Evolutionary conservation across 2,113 vertebrate species (phyloP).

Genomic region (Ctenomys sociabilis): DNA sequence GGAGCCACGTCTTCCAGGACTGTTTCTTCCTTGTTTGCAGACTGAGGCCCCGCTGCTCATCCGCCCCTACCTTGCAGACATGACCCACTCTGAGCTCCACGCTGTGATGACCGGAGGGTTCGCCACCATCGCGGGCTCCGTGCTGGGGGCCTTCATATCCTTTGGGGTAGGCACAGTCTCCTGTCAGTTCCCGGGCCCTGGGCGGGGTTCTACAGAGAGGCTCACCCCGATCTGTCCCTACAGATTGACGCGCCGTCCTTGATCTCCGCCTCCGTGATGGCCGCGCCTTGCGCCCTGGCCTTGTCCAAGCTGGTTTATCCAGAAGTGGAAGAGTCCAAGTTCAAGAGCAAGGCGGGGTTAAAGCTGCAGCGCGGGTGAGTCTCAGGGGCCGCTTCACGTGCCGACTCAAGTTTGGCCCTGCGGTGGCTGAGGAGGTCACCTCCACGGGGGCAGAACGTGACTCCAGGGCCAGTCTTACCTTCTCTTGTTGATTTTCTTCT

Average conservation of each 20-base stretch:
- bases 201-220: neutral
- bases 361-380: conserved; percentile 82
- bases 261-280: conserved; percentile 98
- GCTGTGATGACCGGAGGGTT: conserved; percentile 96
- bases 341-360: conserved; percentile 87
- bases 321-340: conserved; percentile 92
- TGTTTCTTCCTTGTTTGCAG: conserved; percentile 80
- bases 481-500: neutral
- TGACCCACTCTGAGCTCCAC: conserved; percentile 96
- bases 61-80: conserved; percentile 92
- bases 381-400: neutral
- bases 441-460: neutral
- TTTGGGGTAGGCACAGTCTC: conserved; percentile 89
- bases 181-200: neutral
- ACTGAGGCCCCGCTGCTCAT: conserved; percentile 94
- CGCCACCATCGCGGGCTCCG: conserved; percentile 95
- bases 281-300: conserved; percentile 94
- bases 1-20: neutral
- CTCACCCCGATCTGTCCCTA: neutral
- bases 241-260: conserved; percentile 93
- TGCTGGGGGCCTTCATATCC: conserved; percentile 96
- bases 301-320: conserved; percentile 95
- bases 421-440: neutral
- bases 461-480: neutral
- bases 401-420: neutral